Evolutionary conservation across 2,888 invertebrate genomes (phyloP), one percentile per base, ranked within the genome.

Genomic region (Chymomyza fuscimana): DNA sequence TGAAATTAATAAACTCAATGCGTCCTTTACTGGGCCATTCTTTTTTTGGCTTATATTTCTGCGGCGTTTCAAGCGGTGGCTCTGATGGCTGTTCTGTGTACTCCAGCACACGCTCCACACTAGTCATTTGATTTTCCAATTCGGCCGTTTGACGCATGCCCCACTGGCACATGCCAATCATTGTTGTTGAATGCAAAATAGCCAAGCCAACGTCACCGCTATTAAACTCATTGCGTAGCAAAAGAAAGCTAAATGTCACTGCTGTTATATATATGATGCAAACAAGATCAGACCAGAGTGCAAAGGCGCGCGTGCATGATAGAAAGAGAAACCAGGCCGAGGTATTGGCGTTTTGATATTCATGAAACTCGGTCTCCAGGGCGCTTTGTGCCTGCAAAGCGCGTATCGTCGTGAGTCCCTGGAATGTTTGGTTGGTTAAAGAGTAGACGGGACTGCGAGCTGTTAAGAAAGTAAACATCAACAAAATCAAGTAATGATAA

Each of bases 271-370:
- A 99, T 2, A 96, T 80, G 0, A 97, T 94, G 88, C 98, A 98
- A 63, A 98, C 94, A 72, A 97, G 92, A 91, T 99, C 99, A 81
- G 99, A 93, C 94, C 97, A 97, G 81, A 98, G 95, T 0, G 98
- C 98, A 89, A 99, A 97, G 82, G 98, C 98, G 70, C 98, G 94
- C 0, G 97, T 96, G 32, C 97, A 95, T 0, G 96, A 95, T 51
- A 99, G 94, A 90, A 97, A 97, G 72, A 97, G 92, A 89, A 93
- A 93, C 95, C 95, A 96, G 1, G 96, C 94, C 0, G 96, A 94
- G 0, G 95, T 95, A 87, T 97, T 96, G 0, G 93, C 87, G 84
- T 94, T 94, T 86, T 94, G 94, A 77, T 93, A 93, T 22, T 92
- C 92, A 83, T 95, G 94, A 82, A 95, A 95, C 80, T 95, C 94